Percentiles rank a stretch among this genome's conserved stretches.
Conservation (phyloP, 2,888 invertebrate species). For the Chloromyia formosa region DNA sequence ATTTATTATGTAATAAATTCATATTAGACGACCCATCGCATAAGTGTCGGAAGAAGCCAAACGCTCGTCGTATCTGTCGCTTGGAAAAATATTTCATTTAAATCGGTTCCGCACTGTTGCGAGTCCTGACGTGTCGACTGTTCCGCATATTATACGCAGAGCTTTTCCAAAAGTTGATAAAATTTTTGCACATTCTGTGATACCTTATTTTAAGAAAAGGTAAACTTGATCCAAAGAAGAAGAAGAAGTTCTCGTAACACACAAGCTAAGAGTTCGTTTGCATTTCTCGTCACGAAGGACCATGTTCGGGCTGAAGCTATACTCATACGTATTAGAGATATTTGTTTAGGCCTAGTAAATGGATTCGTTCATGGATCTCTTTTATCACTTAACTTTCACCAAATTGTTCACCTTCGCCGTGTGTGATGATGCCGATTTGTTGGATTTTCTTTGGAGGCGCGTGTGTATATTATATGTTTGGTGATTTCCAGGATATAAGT, state of each 20-base stretch:
- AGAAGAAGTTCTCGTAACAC: background rate
- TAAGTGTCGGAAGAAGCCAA: conserved; percentile 15
- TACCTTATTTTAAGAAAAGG: background rate
- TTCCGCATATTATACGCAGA: background rate
- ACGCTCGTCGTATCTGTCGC: conserved; percentile 25
- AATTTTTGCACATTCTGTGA: background rate
- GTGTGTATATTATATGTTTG: background rate
- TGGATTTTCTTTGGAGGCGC: background rate
- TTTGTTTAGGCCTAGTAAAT: conserved; percentile 47
- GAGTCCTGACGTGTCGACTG: conserved; percentile 18
- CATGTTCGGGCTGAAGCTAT: too few relatives aligned
- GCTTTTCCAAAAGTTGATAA: background rate
- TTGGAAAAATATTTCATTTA: conserved; percentile 29
- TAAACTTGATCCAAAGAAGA: background rate
- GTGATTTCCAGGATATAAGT: conserved; percentile 4
- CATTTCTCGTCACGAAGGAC: too few relatives aligned
- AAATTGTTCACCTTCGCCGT: conserved; percentile 40
- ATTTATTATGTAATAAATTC: conserved; percentile 52
- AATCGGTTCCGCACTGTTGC: conserved; percentile 20
- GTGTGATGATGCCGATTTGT: too few relatives aligned
- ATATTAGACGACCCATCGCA: conserved; percentile 47
- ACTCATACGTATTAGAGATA: conserved; percentile 43
- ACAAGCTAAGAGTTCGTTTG: too few relatives aligned
- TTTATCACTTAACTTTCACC: conserved; percentile 50
- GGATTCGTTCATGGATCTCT: conserved; percentile 37